Percentiles rank a stretch among this genome's conserved stretches.
phyloP scores from a whole-genome alignment of 2,113 vertebrate genomes.

The Cyanistes caeruleus region DNA sequence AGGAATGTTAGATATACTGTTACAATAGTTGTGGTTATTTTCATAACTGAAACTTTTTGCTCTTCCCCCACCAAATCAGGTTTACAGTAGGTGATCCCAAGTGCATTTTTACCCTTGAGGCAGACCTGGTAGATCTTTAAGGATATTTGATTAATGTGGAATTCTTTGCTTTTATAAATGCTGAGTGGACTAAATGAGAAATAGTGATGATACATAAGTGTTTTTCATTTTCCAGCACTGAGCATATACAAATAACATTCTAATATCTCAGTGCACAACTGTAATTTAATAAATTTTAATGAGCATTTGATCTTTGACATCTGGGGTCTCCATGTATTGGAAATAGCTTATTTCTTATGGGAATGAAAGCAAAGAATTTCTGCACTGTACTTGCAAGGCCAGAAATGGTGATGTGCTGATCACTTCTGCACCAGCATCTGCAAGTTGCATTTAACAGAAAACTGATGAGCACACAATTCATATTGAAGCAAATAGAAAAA shows the following conservation, averaged over 20 bases:
- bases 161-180: conserved; percentile 20
- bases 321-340: neutral
- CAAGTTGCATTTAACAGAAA: neutral
- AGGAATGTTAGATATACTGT: neutral
- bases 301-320: conserved; percentile 28
- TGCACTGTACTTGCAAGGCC: neutral
- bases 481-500: neutral
- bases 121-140: neutral
- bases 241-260: neutral
- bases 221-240: neutral
- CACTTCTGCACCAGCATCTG: neutral
- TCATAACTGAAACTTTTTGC: neutral
- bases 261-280: neutral
- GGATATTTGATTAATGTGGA: neutral
- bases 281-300: conserved; percentile 28
- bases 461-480: neutral
- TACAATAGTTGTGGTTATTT: neutral
- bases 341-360: neutral
- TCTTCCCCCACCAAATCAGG: neutral
- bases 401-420: neutral
- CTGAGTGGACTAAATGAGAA: conserved; percentile 4
- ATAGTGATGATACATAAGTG: neutral
- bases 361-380: neutral
- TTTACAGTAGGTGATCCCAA: neutral
- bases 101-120: neutral